Evolutionary conservation across 2,797 vertebrate genomes (phyloP).

Genomic region (Eremophila alpestris): DNA sequence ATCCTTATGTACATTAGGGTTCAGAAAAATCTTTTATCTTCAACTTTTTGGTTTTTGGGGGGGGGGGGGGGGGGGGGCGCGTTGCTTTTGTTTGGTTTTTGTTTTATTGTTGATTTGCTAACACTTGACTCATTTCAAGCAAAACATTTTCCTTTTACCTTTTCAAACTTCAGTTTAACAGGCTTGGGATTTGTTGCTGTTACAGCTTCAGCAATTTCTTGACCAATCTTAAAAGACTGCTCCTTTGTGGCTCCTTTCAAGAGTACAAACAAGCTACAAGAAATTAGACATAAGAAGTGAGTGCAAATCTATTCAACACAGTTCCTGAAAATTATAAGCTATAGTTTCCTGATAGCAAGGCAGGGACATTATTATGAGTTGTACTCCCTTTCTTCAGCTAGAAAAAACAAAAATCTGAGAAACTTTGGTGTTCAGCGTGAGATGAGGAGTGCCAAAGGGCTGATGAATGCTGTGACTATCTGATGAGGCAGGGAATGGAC

Average conservation of each 20-base stretch:
- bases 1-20: neutral
- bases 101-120: neutral
- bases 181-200: slow-evolving; percentile 96
- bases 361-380: neutral
- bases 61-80: accelerated
- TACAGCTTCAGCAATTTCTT: slow-evolving; percentile 97
- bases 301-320: neutral
- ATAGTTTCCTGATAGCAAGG: neutral
- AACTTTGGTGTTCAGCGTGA: neutral
- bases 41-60: neutral
- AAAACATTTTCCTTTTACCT: slow-evolving; percentile 79
- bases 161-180: slow-evolving; percentile 97
- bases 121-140: neutral
- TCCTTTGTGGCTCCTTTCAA: slow-evolving; percentile 97
- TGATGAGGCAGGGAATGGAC: neutral
- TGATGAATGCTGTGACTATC: neutral
- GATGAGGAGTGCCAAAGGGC: neutral
- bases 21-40: neutral
- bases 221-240: slow-evolving; percentile 95
- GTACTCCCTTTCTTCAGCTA: neutral
- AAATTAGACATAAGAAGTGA: slow-evolving; percentile 44
- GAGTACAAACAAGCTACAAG: slow-evolving; percentile 92
- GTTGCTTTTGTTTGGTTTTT: neutral
- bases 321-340: neutral
- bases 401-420: neutral